Evolutionary conservation across 2,797 vertebrate genomes (phyloP), one percentile per base, ranked within the genome.

Genomic region (Pipistrellus pygmaeus): DNA sequence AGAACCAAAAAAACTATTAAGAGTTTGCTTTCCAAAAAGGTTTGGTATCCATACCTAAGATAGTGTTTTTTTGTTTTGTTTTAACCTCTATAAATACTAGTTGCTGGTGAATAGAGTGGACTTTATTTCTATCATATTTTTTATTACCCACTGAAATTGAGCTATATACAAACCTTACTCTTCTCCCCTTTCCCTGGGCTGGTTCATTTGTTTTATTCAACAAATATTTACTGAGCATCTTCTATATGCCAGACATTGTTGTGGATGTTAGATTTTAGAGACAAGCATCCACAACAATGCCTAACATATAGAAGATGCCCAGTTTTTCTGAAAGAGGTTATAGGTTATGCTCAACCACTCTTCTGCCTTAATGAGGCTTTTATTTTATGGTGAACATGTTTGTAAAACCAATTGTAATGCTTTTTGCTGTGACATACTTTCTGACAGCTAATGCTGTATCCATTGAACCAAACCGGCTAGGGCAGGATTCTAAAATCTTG

Each of bases 191-290:
- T 78, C 73, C 8, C 14, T 85, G 23, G 46, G 20, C 53, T 15
- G 18, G 60, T 71, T 53, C 44, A n/a, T 90, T 88, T 62, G 46
- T 82, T 87, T 95, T 18, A 60, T 85, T 72, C 46, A 64, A 4
- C 94, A 89, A 85, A 44, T 89, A 55, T 68, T 62, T 92, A 71
- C 38, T 23, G 72, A 87, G 57, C 41, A 46, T 57, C 35, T 83
- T 76, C 27, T n/a, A 38, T 27, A 9, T 55, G 23, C 35, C 51
- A 55, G 35, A 17, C 41, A 20, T 84, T 94, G 44, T 84, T 94
- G 44, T 57, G 15, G 35, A 68, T 46, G 4, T 80, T 55, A 48
- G 27, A 18, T 62, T 62, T 38, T 38, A 53, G 77, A 72, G 57
- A 64, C 53, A 81, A 87, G 44, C 23, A 62, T 62, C 60, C 27